phyloP scores from a whole-genome alignment of 2,888 invertebrate genomes.

The Nycteola revayana region DNA sequence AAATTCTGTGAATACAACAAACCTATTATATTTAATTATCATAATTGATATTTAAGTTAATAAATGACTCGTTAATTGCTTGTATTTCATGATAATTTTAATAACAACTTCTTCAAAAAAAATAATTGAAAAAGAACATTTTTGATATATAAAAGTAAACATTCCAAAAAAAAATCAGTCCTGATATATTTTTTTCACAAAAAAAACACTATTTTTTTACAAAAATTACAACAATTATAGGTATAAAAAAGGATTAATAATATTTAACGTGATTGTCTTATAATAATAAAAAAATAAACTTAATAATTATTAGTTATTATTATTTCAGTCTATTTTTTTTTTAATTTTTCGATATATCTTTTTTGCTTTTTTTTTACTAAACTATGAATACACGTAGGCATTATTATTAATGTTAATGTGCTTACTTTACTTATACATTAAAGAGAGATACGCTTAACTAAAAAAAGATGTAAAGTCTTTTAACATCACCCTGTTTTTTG shows the following conservation, averaged over 20 bases:
- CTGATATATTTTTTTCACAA: too few relatives aligned
- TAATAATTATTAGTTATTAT: not conserved
- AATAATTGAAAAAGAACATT: too few relatives aligned
- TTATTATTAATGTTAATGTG: not conserved
- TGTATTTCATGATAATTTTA: too few relatives aligned
- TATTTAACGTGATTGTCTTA: not conserved
- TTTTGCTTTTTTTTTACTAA: not conserved
- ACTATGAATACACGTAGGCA: not conserved
- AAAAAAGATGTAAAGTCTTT: constrained; percentile 32
- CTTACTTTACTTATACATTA: not conserved
- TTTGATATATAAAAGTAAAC: too few relatives aligned
- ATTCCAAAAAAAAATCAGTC: too few relatives aligned
- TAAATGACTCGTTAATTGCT: too few relatives aligned
- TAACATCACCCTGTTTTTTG: constrained; percentile 33
- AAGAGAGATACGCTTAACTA: constrained; percentile 1
- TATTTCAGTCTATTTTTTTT: not conserved
- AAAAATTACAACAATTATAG: not conserved
- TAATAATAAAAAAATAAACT: not conserved
- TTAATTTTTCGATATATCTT: not conserved
- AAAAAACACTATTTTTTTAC: constrained; percentile 8
- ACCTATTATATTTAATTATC: too few relatives aligned
- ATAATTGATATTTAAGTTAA: too few relatives aligned
- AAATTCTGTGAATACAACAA: too few relatives aligned
- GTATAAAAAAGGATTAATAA: too few relatives aligned
- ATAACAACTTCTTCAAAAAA: too few relatives aligned